These are phyloP conservation scores for Psettodes erumei DNA, from an alignment of 2,113 vertebrate genomes.

Conservation along the genomic window DNA sequence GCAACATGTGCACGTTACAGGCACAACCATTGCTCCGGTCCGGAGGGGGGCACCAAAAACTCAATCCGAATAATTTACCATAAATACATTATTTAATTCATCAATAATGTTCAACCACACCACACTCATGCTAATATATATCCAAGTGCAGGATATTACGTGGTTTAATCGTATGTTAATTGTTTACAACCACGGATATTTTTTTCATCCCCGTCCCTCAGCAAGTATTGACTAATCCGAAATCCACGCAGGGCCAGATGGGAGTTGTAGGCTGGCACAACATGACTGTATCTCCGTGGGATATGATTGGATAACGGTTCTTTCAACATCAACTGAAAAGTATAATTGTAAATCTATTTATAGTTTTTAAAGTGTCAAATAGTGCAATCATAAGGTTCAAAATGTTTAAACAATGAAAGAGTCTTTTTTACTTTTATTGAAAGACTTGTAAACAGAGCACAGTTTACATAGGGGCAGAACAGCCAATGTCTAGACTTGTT, in stretches of 20 bases:
- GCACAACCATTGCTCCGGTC: slow-evolving; percentile 40
- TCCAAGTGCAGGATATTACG: accelerated
- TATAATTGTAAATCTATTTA: not conserved
- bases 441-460: slow-evolving; percentile 78
- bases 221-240: slow-evolving; percentile 48
- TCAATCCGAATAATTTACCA: not conserved
- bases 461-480: slow-evolving; percentile 69
- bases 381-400: no score
- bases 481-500: slow-evolving; percentile 59
- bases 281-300: not conserved
- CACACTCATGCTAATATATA: accelerated
- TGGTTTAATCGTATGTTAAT: not conserved
- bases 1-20: slow-evolving; percentile 86
- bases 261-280: slow-evolving; percentile 62
- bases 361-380: not conserved
- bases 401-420: not conserved
- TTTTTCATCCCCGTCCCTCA: slow-evolving; percentile 16
- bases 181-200: not conserved
- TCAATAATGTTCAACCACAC: accelerated
- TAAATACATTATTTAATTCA: accelerated
- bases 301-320: slow-evolving; percentile 1
- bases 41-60: slow-evolving; percentile 12
- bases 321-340: not conserved
- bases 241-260: slow-evolving; percentile 46
- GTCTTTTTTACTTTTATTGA: slow-evolving; percentile 74